Percentiles rank a stretch among this genome's conserved stretches.
phyloP scores from a whole-genome alignment of 1,140 invertebrate genomes.

The Heterodera carotae region DNA sequence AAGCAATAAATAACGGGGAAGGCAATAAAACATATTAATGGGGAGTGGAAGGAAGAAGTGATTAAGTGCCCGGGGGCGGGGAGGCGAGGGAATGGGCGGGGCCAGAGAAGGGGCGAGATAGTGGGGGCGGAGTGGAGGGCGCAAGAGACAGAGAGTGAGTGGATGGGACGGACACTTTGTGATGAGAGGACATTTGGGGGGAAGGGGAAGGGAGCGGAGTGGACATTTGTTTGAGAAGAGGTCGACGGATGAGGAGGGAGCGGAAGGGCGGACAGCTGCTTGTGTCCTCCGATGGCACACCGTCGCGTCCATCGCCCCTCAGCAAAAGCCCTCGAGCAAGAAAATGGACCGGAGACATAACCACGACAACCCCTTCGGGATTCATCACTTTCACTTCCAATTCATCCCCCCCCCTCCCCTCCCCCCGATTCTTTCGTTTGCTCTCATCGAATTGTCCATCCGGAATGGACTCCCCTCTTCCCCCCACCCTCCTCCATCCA shows the following conservation, averaged over 20 bases:
- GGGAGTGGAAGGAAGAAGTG: neutral
- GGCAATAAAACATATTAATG: slow-evolving; percentile 27
- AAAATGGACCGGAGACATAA: neutral
- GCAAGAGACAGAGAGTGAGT: neutral
- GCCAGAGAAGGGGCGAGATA: neutral
- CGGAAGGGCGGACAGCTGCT: neutral
- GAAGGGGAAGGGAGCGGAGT: neutral
- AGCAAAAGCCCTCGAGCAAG: neutral
- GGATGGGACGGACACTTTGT: neutral
- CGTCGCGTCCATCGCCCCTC: neutral
- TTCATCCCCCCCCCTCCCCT: neutral
- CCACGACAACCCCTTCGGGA: neutral
- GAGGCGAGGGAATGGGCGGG: slow-evolving; percentile 5
- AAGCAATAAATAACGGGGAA: slow-evolving; percentile 24
- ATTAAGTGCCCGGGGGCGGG: slow-evolving; percentile 12
- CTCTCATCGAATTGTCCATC: neutral
- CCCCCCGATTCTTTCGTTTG: neutral
- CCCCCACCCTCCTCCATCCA: neutral
- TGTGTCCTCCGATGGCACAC: neutral
- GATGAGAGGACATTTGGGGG: slow-evolving; percentile 22
- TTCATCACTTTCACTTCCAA: too few species aligned
- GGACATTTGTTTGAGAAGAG: neutral
- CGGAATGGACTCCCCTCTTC: neutral
- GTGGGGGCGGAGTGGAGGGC: neutral
- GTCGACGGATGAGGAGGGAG: neutral